These are phyloP conservation scores for Coregonus clupeaformis DNA, from an alignment of 2,113 vertebrate genomes.

Conservation along the genomic window DNA sequence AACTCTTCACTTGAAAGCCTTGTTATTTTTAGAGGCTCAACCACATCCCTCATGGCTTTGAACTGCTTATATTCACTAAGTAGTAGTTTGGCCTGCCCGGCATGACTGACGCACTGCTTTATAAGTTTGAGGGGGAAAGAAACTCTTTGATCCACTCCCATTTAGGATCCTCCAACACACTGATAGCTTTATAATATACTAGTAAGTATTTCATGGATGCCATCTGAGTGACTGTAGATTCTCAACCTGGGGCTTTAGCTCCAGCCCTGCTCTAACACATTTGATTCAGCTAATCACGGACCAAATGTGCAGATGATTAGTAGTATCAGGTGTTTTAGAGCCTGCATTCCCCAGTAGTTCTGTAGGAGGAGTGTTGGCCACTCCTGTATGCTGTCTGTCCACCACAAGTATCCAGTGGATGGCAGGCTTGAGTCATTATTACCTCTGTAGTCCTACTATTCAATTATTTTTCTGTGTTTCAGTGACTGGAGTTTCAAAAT, in stretches of 20 bases:
- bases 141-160: constrained; percentile 63
- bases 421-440: too few species aligned
- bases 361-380: too few species aligned
- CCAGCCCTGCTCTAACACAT: too few species aligned
- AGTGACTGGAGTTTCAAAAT: too few species aligned
- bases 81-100: constrained; percentile 67
- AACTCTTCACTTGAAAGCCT: constrained; percentile 45
- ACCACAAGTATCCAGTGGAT: too few species aligned
- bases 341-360: too few species aligned
- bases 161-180: constrained; percentile 54
- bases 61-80: constrained; percentile 43
- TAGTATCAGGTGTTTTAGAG: too few species aligned
- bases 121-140: constrained; percentile 44
- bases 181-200: constrained; percentile 59
- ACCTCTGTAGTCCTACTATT: too few species aligned
- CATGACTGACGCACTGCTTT: constrained; percentile 64
- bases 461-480: too few species aligned
- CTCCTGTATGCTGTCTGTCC: too few species aligned
- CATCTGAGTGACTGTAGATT: constrained; percentile 38
- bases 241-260: background rate
- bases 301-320: too few species aligned
- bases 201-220: constrained; percentile 58
- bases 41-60: constrained; percentile 69
- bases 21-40: constrained; percentile 69
- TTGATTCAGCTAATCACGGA: too few species aligned